Evolutionary conservation across 2,888 invertebrate species (phyloP).

Genomic region (Drepana falcataria): DNA sequence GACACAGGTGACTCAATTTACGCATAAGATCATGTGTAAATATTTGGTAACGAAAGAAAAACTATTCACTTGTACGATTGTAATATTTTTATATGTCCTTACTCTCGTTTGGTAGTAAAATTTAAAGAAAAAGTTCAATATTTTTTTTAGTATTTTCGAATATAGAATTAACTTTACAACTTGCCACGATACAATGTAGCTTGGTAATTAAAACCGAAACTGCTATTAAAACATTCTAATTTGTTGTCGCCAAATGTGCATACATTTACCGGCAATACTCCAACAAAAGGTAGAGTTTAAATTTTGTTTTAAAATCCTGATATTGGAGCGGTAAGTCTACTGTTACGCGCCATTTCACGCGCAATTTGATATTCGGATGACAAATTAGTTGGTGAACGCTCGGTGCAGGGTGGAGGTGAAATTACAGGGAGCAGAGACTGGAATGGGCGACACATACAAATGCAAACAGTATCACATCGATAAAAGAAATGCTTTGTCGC

Average conservation of each 20-base stretch:
- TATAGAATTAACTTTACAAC: too few species aligned
- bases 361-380: conserved; percentile 77
- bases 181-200: background rate
- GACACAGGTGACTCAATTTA: too few species aligned
- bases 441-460: background rate
- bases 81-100: too few species aligned
- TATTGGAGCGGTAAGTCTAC: conserved; percentile 55
- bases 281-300: conserved; percentile 53
- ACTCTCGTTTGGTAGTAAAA: too few species aligned
- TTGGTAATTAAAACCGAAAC: conserved; percentile 17
- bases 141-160: too few species aligned
- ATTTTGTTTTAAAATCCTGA: conserved; percentile 67
- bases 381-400: conserved; percentile 69
- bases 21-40: too few species aligned
- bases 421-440: conserved; percentile 57
- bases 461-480: background rate
- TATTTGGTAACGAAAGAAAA: too few species aligned
- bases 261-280: conserved; percentile 52
- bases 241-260: conserved; percentile 45
- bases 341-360: conserved; percentile 71
- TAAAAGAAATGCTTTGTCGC: background rate
- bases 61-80: too few species aligned
- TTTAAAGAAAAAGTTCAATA: too few species aligned
- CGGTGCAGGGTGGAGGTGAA: conserved; percentile 48
- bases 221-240: conserved; percentile 55